phyloP scores from a whole-genome alignment of 2,113 vertebrate genomes.

The Benitochromis conjunctus region DNA sequence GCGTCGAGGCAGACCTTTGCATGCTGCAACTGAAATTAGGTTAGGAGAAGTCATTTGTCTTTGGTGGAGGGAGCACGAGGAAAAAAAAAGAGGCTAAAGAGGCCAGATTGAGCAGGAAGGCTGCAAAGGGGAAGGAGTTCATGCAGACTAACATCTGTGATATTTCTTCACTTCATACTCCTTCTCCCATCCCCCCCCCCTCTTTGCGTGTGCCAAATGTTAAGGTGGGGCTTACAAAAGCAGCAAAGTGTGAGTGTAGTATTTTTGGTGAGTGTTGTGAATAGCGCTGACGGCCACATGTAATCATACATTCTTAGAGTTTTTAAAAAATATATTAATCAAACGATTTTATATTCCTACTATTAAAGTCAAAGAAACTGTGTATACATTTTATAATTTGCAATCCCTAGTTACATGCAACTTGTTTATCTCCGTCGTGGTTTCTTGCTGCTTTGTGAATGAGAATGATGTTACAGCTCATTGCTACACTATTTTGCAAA shows the following conservation, averaged over 20 bases:
- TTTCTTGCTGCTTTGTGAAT: background rate
- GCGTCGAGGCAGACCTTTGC: slow-evolving; percentile 43
- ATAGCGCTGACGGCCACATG: background rate
- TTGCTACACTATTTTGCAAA: background rate
- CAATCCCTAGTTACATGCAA: background rate
- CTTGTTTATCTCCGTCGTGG: background rate
- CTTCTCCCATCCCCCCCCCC: slow-evolving; percentile 39
- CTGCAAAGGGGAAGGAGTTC: slow-evolving; percentile 60
- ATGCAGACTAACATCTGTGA: slow-evolving; percentile 68
- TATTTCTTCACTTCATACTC: slow-evolving; percentile 45
- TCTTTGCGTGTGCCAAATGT: slow-evolving; percentile 50
- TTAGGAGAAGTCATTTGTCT: slow-evolving; percentile 61
- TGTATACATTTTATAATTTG: background rate
- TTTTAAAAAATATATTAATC: background rate
- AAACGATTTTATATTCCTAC: background rate
- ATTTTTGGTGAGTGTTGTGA: slow-evolving; percentile 38
- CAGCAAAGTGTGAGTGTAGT: slow-evolving; percentile 27
- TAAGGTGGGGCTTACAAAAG: slow-evolving; percentile 63
- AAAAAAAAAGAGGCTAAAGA: slow-evolving; percentile 17
- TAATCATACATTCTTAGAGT: background rate
- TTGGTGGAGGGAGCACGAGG: background rate
- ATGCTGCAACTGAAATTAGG: slow-evolving; percentile 58
- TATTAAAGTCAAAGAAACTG: background rate
- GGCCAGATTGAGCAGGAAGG: slow-evolving; percentile 60
- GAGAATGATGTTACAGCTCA: background rate